These are phyloP conservation scores for Lonchura striata DNA, from an alignment of 2,113 vertebrate species.

Conservation along the genomic window DNA sequence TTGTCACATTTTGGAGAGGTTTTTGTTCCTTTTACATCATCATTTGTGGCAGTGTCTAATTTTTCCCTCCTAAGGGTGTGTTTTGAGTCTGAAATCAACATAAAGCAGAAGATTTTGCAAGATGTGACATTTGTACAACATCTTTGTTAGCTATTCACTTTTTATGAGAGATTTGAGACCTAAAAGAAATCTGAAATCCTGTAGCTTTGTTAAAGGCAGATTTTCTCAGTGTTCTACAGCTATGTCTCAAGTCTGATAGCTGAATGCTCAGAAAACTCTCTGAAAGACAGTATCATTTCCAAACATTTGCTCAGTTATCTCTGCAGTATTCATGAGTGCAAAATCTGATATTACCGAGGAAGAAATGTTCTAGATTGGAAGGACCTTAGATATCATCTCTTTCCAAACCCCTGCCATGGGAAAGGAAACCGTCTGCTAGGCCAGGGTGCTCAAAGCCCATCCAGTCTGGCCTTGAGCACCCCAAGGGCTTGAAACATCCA, in stretches of 20 bases:
- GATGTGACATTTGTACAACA: rapidly evolving
- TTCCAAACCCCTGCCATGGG: background rate
- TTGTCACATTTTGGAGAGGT: background rate
- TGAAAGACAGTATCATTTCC: background rate
- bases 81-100: background rate
- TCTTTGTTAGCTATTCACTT: background rate
- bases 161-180: background rate
- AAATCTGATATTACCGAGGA: background rate
- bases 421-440: background rate
- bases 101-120: background rate
- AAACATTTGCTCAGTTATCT: background rate
- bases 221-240: background rate
- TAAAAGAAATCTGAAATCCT: background rate
- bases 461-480: background rate
- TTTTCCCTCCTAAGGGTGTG: background rate
- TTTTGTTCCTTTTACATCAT: background rate
- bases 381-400: background rate
- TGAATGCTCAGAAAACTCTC: background rate
- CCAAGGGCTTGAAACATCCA: background rate
- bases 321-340: background rate
- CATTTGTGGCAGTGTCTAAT: background rate
- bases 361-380: background rate
- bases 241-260: background rate
- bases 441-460: background rate
- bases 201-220: background rate